Evolutionary conservation across 2,113 vertebrate species (phyloP).

Genomic region (Poeciliopsis turrubarensis): DNA sequence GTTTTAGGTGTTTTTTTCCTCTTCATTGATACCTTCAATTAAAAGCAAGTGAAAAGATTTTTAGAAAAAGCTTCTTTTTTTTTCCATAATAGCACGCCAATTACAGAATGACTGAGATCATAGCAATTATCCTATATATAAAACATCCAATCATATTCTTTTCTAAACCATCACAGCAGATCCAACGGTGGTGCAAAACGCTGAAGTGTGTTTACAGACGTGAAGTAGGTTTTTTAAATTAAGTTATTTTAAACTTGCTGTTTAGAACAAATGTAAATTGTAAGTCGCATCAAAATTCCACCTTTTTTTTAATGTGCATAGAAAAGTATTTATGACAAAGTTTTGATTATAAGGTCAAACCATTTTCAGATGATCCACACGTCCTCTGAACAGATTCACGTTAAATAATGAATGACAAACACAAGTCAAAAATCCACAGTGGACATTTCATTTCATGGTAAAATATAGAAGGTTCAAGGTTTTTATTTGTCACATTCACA

Average conservation of each 20-base stretch:
- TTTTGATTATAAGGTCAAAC: not conserved
- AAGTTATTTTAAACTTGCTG: no score
- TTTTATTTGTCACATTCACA: not conserved
- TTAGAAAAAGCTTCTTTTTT: not conserved
- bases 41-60: slow-evolving; percentile 5
- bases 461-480: not conserved
- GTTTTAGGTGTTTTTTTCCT: slow-evolving; percentile 31
- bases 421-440: not conserved
- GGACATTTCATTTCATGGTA: not conserved
- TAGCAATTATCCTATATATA: slow-evolving; percentile 30
- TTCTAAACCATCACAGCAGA: slow-evolving; percentile 44
- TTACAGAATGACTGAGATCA: slow-evolving; percentile 30
- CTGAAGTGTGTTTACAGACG: not conserved
- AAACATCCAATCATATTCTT: slow-evolving; percentile 41
- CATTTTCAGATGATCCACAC: not conserved
- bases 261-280: not conserved
- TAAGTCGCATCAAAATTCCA: not conserved
- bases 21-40: slow-evolving; percentile 23
- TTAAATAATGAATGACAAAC: not conserved
- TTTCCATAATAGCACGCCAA: slow-evolving; percentile 10
- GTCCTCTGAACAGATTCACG: not conserved
- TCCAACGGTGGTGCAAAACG: slow-evolving; percentile 3
- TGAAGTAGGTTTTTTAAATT: not conserved
- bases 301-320: not conserved
- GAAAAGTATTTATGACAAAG: not conserved